Evolutionary conservation across 2,113 vertebrate genomes (phyloP).

Genomic region (Micronisus gabar): DNA sequence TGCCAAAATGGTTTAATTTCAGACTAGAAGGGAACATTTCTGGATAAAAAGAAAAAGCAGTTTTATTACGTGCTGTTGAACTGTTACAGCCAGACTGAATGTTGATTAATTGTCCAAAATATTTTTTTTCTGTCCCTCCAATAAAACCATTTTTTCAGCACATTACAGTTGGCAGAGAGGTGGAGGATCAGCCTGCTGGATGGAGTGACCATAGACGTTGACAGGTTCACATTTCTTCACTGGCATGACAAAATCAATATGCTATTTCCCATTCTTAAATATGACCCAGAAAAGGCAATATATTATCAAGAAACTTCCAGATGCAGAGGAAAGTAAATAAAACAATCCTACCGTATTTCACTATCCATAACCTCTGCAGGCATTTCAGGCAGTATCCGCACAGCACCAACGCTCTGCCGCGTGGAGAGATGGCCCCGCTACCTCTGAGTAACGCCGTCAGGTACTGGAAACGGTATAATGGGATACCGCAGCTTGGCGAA

Average conservation of each 20-base stretch:
- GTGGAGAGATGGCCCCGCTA: not conserved
- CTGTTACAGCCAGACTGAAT: not conserved
- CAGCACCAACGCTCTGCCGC: not conserved
- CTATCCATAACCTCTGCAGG: not conserved
- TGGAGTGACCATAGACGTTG: constrained; percentile 19
- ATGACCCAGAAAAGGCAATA: constrained; percentile 35
- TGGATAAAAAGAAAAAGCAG: not conserved
- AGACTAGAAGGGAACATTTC: not conserved
- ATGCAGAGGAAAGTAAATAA: constrained; percentile 24
- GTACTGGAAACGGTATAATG: rapidly evolving
- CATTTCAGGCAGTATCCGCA: not conserved
- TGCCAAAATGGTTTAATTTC: not conserved
- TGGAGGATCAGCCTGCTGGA: not conserved
- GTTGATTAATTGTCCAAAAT: constrained; percentile 13
- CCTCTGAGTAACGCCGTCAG: not conserved
- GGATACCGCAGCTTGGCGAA: not conserved
- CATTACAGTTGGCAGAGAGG: constrained; percentile 6
- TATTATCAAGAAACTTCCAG: constrained; percentile 42
- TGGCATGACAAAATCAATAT: constrained; percentile 57
- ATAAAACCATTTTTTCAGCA: constrained; percentile 4
- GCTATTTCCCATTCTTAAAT: constrained; percentile 57
- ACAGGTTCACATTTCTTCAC: constrained; percentile 42
- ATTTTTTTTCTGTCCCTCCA: not conserved
- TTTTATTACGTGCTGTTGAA: not conserved
- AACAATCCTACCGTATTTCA: not conserved